Evolutionary conservation across 2,888 invertebrate species (phyloP).

Genomic region (Caradrina kadenii): DNA sequence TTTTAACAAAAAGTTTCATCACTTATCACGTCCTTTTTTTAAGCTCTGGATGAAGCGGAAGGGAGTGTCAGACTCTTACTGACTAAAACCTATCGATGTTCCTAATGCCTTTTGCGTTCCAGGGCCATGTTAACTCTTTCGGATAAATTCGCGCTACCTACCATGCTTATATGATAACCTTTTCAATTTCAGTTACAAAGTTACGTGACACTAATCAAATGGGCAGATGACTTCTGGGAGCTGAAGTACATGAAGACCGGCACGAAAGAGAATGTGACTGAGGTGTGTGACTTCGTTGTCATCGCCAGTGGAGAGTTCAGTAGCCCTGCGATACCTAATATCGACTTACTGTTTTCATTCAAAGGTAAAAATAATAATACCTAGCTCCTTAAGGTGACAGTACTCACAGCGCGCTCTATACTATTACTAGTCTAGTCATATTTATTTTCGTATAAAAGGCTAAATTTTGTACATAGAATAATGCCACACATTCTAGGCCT

Average conservation of each 20-base stretch:
- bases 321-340: constrained; percentile 75
- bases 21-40: too few relatives aligned
- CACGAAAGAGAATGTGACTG: constrained; percentile 79
- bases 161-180: background rate
- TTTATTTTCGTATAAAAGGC: too few relatives aligned
- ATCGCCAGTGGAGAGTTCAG: constrained; percentile 92
- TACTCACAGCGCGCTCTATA: too few relatives aligned
- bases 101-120: too few relatives aligned
- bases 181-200: constrained; percentile 82
- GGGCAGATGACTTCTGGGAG: constrained; percentile 84
- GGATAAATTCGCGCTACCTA: background rate
- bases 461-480: too few relatives aligned
- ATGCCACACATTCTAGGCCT: too few relatives aligned
- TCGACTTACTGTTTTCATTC: constrained; percentile 77
- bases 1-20: background rate
- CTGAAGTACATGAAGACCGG: constrained; percentile 85
- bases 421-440: too few relatives aligned
- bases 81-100: too few relatives aligned
- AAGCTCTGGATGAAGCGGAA: too few relatives aligned
- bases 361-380: constrained; percentile 72
- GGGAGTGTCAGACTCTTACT: too few relatives aligned
- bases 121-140: too few relatives aligned
- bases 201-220: constrained; percentile 84
- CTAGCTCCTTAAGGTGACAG: too few relatives aligned
- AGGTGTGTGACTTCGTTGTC: constrained; percentile 91